These are phyloP conservation scores for Glandiceps talaboti DNA, from an alignment of 53 echinoderm and acorn worm species.

Conservation along the genomic window DNA sequence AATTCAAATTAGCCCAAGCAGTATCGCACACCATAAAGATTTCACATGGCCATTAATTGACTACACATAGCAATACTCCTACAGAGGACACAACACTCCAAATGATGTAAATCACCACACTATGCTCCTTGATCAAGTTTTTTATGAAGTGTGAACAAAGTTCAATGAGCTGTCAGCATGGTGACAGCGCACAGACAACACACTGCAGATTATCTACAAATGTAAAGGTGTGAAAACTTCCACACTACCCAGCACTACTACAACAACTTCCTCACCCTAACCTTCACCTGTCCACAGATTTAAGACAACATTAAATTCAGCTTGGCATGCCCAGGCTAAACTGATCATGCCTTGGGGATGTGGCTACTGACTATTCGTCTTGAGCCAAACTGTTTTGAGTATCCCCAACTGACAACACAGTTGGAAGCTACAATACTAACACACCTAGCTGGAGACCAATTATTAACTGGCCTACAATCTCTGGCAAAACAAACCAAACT, in stretches of 20 bases:
- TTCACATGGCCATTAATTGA: not conserved
- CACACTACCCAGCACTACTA: too few species aligned
- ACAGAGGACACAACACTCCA: not conserved
- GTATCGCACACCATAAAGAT: not conserved
- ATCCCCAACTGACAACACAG: too few species aligned
- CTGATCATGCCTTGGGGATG: too few species aligned
- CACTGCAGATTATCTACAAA: not conserved
- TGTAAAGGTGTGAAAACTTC: not conserved
- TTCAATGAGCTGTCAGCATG: not conserved
- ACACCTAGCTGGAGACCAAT: not conserved
- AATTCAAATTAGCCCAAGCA: not conserved
- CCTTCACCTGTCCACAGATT: too few species aligned
- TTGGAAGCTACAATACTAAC: too few species aligned
- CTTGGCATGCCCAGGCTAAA: too few species aligned
- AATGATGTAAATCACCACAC: not conserved
- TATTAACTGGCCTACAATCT: not conserved
- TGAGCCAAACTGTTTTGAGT: too few species aligned
- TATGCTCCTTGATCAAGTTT: not conserved
- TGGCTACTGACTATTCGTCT: too few species aligned
- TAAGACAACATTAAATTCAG: too few species aligned
- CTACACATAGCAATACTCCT: not conserved
- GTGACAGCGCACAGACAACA: not conserved
- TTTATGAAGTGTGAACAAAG: not conserved
- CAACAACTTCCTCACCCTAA: too few species aligned
- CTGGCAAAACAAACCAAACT: not conserved